These are phyloP conservation scores for Myxocyprinus asiaticus DNA, from an alignment of 2,113 vertebrate species.

Conservation along the genomic window DNA sequence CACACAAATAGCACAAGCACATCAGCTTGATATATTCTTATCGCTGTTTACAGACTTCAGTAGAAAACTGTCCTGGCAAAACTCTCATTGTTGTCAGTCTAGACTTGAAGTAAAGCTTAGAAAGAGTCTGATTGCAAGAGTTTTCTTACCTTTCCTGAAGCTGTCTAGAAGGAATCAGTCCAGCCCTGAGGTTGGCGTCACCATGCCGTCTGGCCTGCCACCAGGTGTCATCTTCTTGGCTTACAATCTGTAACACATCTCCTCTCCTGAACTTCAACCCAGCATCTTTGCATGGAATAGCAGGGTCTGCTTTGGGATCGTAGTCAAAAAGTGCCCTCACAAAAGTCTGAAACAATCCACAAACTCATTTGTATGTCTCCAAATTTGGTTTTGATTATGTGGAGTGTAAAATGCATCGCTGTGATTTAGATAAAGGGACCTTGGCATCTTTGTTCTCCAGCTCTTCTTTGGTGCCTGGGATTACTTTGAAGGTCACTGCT, in stretches of 20 bases:
- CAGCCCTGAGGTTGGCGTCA: constrained; percentile 78
- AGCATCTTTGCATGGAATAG: constrained; percentile 90
- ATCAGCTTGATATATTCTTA: constrained; percentile 56
- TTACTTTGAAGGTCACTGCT: constrained; percentile 91
- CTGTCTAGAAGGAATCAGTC: constrained; percentile 88
- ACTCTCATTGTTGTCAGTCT: not conserved
- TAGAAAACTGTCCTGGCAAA: not conserved
- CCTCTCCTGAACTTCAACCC: constrained; percentile 88
- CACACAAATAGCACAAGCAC: constrained; percentile 70
- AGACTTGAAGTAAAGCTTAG: not conserved
- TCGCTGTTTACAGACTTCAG: not conserved
- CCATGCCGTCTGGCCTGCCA: constrained; percentile 88
- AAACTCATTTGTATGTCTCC: not conserved
- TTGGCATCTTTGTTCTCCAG: constrained; percentile 78
- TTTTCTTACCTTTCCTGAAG: constrained; percentile 90
- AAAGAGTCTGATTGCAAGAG: not conserved
- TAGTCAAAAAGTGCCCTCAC: constrained; percentile 91
- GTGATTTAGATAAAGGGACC: constrained; percentile 58
- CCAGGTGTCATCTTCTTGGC: constrained; percentile 90
- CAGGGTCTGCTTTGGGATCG: constrained; percentile 83
- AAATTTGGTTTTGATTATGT: constrained; percentile 20
- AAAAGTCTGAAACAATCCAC: constrained; percentile 79
- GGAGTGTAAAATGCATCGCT: constrained; percentile 12
- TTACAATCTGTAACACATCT: constrained; percentile 90
- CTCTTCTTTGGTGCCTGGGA: constrained; percentile 86